Base-by-base conservation (phyloP, 2,888 invertebrate species). In the Epicampocera succincta region DNA sequence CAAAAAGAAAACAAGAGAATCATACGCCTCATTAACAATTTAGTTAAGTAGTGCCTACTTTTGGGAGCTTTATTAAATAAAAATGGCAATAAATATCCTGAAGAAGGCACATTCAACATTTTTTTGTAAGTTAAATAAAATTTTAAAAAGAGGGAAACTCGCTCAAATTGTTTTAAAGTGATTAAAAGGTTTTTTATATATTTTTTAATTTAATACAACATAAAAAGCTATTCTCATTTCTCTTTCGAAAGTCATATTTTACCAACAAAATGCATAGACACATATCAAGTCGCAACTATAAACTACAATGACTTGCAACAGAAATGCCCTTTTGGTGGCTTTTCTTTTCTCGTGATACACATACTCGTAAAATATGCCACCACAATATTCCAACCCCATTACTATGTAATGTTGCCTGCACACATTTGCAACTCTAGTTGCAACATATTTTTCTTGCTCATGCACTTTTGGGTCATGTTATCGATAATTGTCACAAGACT, bases 401-500 rank as follows among this genome's bases (percentile, higher is more conserved):
- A 9, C 3, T 9, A 33, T 13, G 71, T 17, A 13, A 15, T 50
- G 21, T 40, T n/a, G 61, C 61, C n/a, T n/a, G n/a, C n/a, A n/a
- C n/a, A 29, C 38, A 25, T 25, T 9, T 40, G 54, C 21, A 54
- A 68, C 54, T 60, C 42, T 61, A 17, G 52, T 60, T 65, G 71
- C 38, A 48, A 52, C 69, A 65, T 68, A 61, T 79, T 66, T 58
- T 66, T 19, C 58, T 60, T 52, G 65, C 52, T 58, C 44, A 60
- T 78, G 29, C 68, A 82, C 73, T 78, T 78, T 75, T 63, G 60
- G 78, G 82, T 82, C 82, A 79, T 79, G 78, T 79, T 82, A 75
- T 78, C 78, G 78, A 82, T 82, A 82, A 79, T 78, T 82, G 82
- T 79, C 78, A 78, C 65, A 78, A 83, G 80, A 82, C 75, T 75